These are phyloP conservation scores for Eupithecia exiguata DNA, from an alignment of 2,888 invertebrate genomes.

Conservation along the genomic window DNA sequence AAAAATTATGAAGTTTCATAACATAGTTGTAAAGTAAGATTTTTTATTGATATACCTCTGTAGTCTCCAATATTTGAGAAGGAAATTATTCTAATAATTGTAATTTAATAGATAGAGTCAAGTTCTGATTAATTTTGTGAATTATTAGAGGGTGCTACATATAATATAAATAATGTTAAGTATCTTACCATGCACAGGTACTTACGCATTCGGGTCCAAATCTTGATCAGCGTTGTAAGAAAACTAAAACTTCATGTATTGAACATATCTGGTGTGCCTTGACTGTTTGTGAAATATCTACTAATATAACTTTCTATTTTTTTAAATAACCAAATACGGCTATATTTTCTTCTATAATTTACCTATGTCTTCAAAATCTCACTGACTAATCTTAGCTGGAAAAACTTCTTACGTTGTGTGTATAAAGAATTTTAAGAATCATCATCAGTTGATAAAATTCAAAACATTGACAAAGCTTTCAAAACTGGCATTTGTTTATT, in stretches of 20 bases:
- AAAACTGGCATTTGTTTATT: constrained; percentile 14
- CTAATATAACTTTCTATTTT: background rate
- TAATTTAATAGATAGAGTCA: background rate
- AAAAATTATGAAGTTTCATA: background rate
- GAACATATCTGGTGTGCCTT: background rate
- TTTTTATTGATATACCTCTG: too few relatives aligned
- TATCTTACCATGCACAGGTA: constrained; percentile 21
- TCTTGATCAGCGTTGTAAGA: constrained; percentile 10
- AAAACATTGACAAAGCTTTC: constrained; percentile 18
- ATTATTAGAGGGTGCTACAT: background rate
- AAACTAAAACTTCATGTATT: background rate
- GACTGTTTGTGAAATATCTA: background rate
- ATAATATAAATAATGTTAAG: background rate
- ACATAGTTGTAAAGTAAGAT: too few relatives aligned
- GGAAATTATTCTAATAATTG: background rate
- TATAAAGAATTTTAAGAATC: background rate
- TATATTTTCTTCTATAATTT: background rate
- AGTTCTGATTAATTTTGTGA: background rate
- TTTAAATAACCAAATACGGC: background rate
- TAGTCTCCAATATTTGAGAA: too few relatives aligned
- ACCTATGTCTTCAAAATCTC: background rate
- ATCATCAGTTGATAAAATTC: background rate
- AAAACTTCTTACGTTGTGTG: background rate
- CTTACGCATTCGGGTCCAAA: constrained; percentile 24
- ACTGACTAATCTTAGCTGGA: background rate